Conservation (phyloP, 2,797 vertebrate species). For the Acanthis flammea region DNA sequence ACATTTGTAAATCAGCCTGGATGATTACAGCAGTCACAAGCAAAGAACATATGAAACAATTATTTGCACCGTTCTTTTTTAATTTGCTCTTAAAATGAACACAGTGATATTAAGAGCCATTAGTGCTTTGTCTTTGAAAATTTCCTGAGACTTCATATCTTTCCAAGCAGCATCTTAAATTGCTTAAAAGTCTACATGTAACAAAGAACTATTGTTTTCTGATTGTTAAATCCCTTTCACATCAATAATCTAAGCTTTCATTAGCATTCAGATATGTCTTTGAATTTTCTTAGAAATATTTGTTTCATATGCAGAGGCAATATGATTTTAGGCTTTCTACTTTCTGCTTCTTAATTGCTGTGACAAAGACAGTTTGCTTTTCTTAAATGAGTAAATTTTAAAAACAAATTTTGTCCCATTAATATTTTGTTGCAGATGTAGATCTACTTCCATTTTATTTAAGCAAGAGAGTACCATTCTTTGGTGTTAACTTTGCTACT, state of each 20-base stretch:
- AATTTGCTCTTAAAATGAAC: constrained; percentile 80
- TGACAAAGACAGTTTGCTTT: background rate
- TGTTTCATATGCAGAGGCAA: background rate
- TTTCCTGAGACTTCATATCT: constrained; percentile 46
- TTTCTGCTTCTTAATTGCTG: background rate
- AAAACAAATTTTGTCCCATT: background rate
- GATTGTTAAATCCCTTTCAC: constrained; percentile 22
- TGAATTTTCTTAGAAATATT: constrained; percentile 2
- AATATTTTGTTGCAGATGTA: background rate
- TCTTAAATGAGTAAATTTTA: constrained; percentile 1
- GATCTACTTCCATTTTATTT: background rate
- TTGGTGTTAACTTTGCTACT: background rate
- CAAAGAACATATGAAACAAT: constrained; percentile 94
- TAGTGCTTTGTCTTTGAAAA: constrained; percentile 72
- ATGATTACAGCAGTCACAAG: constrained; percentile 96
- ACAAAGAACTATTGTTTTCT: constrained; percentile 53
- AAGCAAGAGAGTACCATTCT: background rate
- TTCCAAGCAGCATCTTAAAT: constrained; percentile 49
- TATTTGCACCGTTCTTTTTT: constrained; percentile 87
- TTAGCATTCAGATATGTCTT: constrained; percentile 3
- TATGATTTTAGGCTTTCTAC: constrained; percentile 13
- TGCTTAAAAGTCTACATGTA: constrained; percentile 25
- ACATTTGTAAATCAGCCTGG: constrained; percentile 99
- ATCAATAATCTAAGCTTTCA: constrained; percentile 1
- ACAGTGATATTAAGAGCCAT: constrained; percentile 68